phyloP scores from a whole-genome alignment of 1,140 invertebrate genomes.

The Rhopalosiphum padi region DNA sequence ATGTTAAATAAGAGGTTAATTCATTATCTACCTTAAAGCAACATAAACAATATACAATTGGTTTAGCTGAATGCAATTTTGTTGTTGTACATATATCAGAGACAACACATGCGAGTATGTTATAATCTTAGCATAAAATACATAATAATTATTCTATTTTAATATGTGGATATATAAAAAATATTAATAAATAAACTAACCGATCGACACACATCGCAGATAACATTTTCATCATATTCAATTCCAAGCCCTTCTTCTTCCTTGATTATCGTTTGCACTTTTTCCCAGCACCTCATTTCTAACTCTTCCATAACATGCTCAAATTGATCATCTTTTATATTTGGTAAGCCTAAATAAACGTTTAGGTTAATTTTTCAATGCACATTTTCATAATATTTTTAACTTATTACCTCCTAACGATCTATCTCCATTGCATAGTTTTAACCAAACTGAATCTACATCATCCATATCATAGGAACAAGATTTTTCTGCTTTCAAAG shows the following conservation, averaged over 20 bases:
- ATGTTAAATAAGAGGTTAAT: too few species aligned
- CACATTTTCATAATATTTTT: not conserved
- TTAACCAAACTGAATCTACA: constrained; percentile 89
- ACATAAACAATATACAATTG: not conserved
- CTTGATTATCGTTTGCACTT: constrained; percentile 91
- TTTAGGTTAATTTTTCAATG: not conserved
- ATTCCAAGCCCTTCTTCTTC: constrained; percentile 94
- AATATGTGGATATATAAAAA: not conserved
- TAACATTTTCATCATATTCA: constrained; percentile 97
- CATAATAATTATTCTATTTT: not conserved
- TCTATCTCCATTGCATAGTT: constrained; percentile 85
- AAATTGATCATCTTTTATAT: constrained; percentile 84
- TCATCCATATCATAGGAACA: constrained; percentile 96
- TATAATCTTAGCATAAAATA: not conserved
- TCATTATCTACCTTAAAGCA: too few species aligned
- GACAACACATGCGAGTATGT: not conserved
- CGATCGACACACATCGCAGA: constrained; percentile 97
- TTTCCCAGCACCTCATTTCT: constrained; percentile 90
- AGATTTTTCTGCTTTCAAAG: constrained; percentile 85
- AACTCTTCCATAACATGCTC: constrained; percentile 92
- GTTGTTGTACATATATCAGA: not conserved
- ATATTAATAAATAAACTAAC: constrained; percentile 66
- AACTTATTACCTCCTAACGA: constrained; percentile 67
- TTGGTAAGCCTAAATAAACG: constrained; percentile 68
- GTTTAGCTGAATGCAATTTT: not conserved